phyloP scores from a whole-genome alignment of 1,140 invertebrate genomes.

The Drosophila obscura region DNA sequence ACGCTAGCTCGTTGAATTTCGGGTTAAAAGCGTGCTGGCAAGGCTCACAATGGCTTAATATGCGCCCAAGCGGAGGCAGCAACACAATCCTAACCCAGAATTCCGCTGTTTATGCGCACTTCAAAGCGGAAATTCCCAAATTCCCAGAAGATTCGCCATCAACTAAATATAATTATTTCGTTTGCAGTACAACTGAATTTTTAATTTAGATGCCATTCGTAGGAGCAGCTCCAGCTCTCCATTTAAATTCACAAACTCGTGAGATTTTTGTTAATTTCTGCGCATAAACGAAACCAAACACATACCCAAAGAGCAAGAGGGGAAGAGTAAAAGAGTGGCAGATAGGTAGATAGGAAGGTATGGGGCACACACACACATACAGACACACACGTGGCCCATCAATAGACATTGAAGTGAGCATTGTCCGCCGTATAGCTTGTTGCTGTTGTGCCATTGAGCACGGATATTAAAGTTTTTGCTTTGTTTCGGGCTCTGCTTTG shows the following conservation, averaged over 20 bases:
- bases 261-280: slow-evolving; percentile 17
- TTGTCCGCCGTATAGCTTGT: slow-evolving; percentile 44
- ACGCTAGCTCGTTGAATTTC: slow-evolving; percentile 66
- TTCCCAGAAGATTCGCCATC: background rate
- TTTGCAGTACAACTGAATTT: too few species aligned
- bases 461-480: slow-evolving; percentile 59
- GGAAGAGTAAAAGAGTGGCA: background rate
- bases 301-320: slow-evolving; percentile 1
- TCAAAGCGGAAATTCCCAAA: background rate
- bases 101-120: slow-evolving; percentile 21
- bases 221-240: background rate
- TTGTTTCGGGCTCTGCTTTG: slow-evolving; percentile 48
- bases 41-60: slow-evolving; percentile 69
- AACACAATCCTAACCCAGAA: slow-evolving; percentile 21
- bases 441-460: slow-evolving; percentile 61
- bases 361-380: slow-evolving; percentile 24
- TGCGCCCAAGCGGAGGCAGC: slow-evolving; percentile 29
- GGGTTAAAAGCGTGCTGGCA: slow-evolving; percentile 70
- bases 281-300: slow-evolving; percentile 30
- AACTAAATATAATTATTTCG: too few species aligned
- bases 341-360: slow-evolving; percentile 11
- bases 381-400: slow-evolving; percentile 46
- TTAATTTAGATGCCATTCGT: too few species aligned
- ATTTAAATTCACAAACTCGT: background rate
- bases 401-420: slow-evolving; percentile 69